Evolutionary conservation across 1,140 invertebrate species (phyloP).

Genomic region (Apolygus lucorum): DNA sequence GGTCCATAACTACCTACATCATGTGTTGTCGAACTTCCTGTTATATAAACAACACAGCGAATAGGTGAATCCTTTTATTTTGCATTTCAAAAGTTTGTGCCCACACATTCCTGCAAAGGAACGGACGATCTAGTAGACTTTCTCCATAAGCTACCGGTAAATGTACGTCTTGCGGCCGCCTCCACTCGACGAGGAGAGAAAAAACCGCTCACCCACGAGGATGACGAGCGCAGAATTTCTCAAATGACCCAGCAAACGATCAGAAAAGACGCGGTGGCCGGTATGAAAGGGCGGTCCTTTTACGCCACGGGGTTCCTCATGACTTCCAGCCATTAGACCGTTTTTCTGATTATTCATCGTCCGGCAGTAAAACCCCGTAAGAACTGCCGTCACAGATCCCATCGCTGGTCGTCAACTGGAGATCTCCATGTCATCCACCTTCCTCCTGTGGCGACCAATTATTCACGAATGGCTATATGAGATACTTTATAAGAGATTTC

Average conservation of each 20-base stretch:
- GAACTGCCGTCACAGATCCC: too few species aligned
- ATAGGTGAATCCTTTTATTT: too few species aligned
- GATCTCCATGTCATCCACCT: too few species aligned
- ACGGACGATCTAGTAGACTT: not conserved
- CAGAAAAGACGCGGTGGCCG: not conserved
- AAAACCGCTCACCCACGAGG: slow-evolving; percentile 13
- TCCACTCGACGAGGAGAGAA: not conserved
- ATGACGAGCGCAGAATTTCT: slow-evolving; percentile 4
- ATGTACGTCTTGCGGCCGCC: not conserved
- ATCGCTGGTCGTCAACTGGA: too few species aligned
- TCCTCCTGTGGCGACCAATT: too few species aligned
- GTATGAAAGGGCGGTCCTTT: not conserved
- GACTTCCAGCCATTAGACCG: slow-evolving; percentile 2
- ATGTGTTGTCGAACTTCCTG: too few species aligned
- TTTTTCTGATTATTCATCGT: slow-evolving; percentile 16
- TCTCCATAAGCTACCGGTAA: not conserved
- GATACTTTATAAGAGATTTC: too few species aligned
- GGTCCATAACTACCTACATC: too few species aligned
- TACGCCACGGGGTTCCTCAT: not conserved
- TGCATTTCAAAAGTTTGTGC: too few species aligned
- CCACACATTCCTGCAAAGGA: too few species aligned
- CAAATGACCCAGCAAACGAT: slow-evolving; percentile 3
- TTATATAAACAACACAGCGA: too few species aligned
- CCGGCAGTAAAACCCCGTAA: not conserved
- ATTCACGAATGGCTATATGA: too few species aligned